A percentile compares a stretch with the other conserved stretches of the same genome.
Evolutionary conservation across 2,113 vertebrate genomes (phyloP).

Genomic region (Macrotus californicus): DNA sequence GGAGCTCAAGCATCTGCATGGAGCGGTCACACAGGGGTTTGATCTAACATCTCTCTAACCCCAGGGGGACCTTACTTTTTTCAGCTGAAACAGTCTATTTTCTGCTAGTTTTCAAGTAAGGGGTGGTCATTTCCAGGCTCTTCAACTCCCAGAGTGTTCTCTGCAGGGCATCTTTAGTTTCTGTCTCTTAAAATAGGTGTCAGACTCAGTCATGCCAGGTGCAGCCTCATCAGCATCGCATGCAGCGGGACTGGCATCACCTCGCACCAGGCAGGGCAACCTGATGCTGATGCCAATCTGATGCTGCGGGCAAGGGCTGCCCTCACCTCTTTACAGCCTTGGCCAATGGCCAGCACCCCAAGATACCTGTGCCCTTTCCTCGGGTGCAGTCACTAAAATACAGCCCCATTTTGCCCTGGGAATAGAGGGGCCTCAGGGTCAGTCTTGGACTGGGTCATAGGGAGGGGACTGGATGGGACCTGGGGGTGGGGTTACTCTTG

Average conservation of each 20-base stretch:
- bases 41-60: too few species aligned
- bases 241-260: too few species aligned
- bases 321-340: fast-evolving
- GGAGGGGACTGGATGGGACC: background rate
- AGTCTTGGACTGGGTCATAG: background rate
- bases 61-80: background rate
- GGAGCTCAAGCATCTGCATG: background rate
- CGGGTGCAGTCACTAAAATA: background rate
- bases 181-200: background rate
- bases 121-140: background rate
- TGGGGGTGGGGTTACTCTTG: fast-evolving
- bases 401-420: background rate
- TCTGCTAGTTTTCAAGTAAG: background rate
- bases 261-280: too few species aligned
- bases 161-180: background rate
- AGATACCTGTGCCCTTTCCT: background rate
- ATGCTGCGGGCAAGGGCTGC: too few species aligned
- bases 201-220: too few species aligned
- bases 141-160: background rate
- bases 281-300: too few species aligned
- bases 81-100: background rate
- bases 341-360: background rate
- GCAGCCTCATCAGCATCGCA: too few species aligned
- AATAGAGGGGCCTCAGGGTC: fast-evolving
- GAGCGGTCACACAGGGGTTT: fast-evolving